Evolutionary conservation across 2,797 vertebrate genomes (phyloP).

Genomic region (Clarias fuscus): DNA sequence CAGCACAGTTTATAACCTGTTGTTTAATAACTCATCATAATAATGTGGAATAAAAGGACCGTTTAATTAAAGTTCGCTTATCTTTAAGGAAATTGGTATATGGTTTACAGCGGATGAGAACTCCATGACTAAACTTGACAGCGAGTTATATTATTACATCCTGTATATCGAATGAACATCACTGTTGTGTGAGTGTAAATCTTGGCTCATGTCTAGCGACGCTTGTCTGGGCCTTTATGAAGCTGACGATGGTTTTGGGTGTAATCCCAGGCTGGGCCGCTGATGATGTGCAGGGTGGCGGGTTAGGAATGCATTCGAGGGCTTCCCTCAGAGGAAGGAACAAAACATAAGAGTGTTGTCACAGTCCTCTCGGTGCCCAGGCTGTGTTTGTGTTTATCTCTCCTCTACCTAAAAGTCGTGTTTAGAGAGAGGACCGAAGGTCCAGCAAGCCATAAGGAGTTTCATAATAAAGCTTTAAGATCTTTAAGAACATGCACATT

Average conservation of each 20-base stretch:
- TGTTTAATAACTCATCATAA: background rate
- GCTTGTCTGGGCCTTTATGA: conserved; percentile 46
- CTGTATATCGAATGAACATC: conserved; percentile 13
- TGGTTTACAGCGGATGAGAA: background rate
- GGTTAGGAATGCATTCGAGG: conserved; percentile 45
- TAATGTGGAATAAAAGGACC: background rate
- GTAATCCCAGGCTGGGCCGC: conserved; percentile 43
- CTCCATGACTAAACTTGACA: conserved; percentile 1
- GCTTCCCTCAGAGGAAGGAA: conserved; percentile 41
- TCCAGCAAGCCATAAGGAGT: background rate
- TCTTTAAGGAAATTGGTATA: background rate
- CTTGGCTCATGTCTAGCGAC: conserved; percentile 14
- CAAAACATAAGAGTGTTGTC: conserved; percentile 19
- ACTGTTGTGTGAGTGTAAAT: conserved; percentile 24
- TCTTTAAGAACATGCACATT: background rate
- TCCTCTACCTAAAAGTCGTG: conserved; percentile 9
- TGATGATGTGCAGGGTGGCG: conserved; percentile 35
- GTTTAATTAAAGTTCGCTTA: background rate
- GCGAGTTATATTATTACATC: background rate
- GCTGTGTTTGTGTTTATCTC: conserved; percentile 18
- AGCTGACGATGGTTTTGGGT: conserved; percentile 43
- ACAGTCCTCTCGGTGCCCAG: background rate
- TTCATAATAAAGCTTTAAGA: background rate
- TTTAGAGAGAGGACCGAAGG: background rate
- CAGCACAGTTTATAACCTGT: background rate